Evolutionary conservation across 2,113 vertebrate species (phyloP), one percentile per base, ranked within the genome.

Genomic region (Panurus biarmicus): DNA sequence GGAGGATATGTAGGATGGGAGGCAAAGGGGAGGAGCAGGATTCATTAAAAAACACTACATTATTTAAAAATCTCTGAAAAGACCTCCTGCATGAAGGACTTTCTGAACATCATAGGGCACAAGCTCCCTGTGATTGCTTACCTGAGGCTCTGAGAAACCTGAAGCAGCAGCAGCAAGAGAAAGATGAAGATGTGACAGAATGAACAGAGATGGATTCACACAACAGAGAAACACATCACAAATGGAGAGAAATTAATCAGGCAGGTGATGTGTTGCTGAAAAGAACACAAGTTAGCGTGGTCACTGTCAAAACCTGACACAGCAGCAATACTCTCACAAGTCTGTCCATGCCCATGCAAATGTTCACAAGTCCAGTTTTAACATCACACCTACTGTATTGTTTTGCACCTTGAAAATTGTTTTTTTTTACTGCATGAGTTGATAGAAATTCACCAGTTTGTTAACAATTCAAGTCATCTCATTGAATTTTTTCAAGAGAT

Each of bases 221-320:
- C 86, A 91, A 98, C 96, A 97, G 95, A 97, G 96, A 97, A 95
- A 97, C 92, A 98, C 96, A 98, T 92, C 96, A 97, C 96, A 97
- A 97, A 97, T 97, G 97, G 88, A 97, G 97, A 96, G 89, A 98
- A 97, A 98, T 96, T 85, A 98, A 96, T 96, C 96, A 89, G 97
- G 96, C 96, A 93, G 95, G 86, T 80, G 96, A 96, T 82, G 97
- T 66, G 38, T 83, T 95, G 97, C 96, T 98, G 97, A 95, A 97
- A 97, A 98, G 97, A 98, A 97, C 97, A 97, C 85, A 98, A 96
- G 94, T 92, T 92, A 88, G 93, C 62, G 95, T 74, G 91, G 71
- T 94, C 94, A 96, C 45, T 80, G 82, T 95, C 93, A 93, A 93
- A 95, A 67, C 83, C 35, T 42, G 89, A 91, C 73, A 95, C 60